Evolutionary conservation across 2,797 vertebrate genomes (phyloP).

Genomic region (Takifugu ocellatus): DNA sequence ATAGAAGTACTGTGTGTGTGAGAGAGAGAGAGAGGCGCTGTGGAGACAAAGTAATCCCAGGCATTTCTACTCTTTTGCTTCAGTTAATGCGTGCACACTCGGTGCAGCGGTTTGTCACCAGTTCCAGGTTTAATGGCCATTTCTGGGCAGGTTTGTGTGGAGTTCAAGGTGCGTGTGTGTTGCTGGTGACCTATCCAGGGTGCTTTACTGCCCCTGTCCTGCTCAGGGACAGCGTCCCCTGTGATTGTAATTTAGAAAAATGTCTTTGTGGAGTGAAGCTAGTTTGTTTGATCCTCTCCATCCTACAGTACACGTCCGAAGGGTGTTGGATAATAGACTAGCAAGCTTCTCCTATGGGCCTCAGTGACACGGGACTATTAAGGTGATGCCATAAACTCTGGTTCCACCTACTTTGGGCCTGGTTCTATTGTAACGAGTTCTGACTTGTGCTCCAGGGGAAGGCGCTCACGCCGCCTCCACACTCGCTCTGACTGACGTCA

Average conservation of each 20-base stretch:
- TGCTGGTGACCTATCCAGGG: too few species aligned
- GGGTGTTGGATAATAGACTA: too few species aligned
- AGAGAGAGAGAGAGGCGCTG: constrained; percentile 6
- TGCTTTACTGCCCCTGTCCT: too few species aligned
- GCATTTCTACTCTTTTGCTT: constrained; percentile 53
- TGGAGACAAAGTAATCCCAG: constrained; percentile 40
- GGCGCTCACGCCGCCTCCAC: constrained; percentile 36
- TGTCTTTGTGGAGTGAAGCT: too few species aligned
- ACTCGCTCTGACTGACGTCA: constrained; percentile 33
- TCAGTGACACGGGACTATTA: constrained; percentile 47
- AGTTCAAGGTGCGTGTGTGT: background rate
- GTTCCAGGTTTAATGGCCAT: too few species aligned
- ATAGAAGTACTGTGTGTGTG: constrained; percentile 4
- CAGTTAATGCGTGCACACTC: constrained; percentile 49
- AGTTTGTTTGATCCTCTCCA: too few species aligned
- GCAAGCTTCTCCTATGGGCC: too few species aligned
- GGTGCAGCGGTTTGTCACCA: constrained; percentile 10
- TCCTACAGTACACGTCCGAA: too few species aligned
- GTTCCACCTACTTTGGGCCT: too few species aligned
- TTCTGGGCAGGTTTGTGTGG: background rate
- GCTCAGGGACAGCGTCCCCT: too few species aligned
- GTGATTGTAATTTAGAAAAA: too few species aligned
- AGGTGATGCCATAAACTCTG: too few species aligned
- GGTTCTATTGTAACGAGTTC: constrained; percentile 61
- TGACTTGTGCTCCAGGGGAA: constrained; percentile 62